A percentile compares a stretch with the other conserved stretches of the same genome.
Conservation (phyloP, 2,888 invertebrate genomes). For the Amphipyra berbera region DNA sequence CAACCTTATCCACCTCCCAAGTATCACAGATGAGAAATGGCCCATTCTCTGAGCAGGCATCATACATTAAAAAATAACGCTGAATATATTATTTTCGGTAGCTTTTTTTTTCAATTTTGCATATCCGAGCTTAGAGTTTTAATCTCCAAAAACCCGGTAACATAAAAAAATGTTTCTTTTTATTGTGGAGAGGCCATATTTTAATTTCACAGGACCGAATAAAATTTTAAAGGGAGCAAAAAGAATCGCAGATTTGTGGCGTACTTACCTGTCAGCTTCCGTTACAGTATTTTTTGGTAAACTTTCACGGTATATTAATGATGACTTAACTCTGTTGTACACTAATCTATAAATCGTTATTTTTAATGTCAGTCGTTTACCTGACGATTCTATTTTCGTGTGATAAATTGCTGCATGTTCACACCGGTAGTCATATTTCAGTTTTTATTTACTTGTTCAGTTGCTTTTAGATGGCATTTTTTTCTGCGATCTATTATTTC, state of each 20-base stretch:
- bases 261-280: slow-evolving; percentile 2
- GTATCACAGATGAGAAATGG: too few relatives aligned
- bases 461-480: too few relatives aligned
- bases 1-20: too few relatives aligned
- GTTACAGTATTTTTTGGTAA: slow-evolving; percentile 1
- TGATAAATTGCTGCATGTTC: too few relatives aligned
- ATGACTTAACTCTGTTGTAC: background rate
- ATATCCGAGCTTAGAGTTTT: slow-evolving; percentile 64
- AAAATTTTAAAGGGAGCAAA: slow-evolving; percentile 35
- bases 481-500: too few relatives aligned
- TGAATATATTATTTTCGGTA: slow-evolving; percentile 41
- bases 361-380: too few relatives aligned
- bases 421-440: too few relatives aligned
- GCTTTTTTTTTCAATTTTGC: slow-evolving; percentile 66
- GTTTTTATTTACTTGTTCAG: too few relatives aligned
- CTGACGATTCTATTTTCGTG: too few relatives aligned
- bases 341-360: too few relatives aligned
- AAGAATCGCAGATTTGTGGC: slow-evolving; percentile 33
- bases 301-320: background rate
- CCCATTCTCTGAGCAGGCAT: too few relatives aligned
- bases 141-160: slow-evolving; percentile 62
- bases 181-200: slow-evolving; percentile 61
- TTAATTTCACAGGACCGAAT: slow-evolving; percentile 48
- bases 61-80: slow-evolving; percentile 28
- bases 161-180: slow-evolving; percentile 52